Base-by-base conservation (phyloP, 2,113 vertebrate species). In the Larimichthys crocea region DNA sequence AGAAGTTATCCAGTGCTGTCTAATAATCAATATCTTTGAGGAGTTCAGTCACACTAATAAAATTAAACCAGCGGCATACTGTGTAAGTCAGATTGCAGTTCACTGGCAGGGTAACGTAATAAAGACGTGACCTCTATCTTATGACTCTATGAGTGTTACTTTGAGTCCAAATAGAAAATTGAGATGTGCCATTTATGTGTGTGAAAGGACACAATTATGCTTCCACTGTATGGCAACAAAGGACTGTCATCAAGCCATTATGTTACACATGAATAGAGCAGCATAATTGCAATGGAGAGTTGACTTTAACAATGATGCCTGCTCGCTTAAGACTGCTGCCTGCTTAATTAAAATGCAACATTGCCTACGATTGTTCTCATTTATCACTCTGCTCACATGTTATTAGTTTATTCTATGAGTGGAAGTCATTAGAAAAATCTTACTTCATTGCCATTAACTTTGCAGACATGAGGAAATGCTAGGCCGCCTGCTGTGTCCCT, bases 271-370 rank as follows among this genome's bases (percentile, higher is more conserved):
- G 93, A 95, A 94, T 92, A 91, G 91, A 86, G 83, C 72, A 22
- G 76, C 85, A 89, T 94, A 94, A 94, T 93, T 94, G 92, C 93
- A 91, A 88, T 77, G 68, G 86, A 89, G 90, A 93, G 89, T 90
- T 89, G 84, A 92, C 76, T 89, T 90, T 84, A 89, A 91, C 91
- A 92, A 93, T 90, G 90, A 90, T 80, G 88, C 82, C 86, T 87
- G 73, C 90, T 83, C 84, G 50, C 86, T 92, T 91, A 92, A 92
- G 85, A 89, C 74, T 70, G 90, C 90, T 86, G 87, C 92, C 90
- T 86, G 87, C 92, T 93, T 94, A 92, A 94, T 94, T 94, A 93
- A 91, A 95, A 93, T 92, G 83, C 89, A 89, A 73, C 68, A 69
- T 89, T 91, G 81, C 73, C 80, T 77, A 84, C 85, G 88, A 91